Evolutionary conservation across 1,140 invertebrate species (phyloP).

Genomic region (Contarinia nasturtii): DNA sequence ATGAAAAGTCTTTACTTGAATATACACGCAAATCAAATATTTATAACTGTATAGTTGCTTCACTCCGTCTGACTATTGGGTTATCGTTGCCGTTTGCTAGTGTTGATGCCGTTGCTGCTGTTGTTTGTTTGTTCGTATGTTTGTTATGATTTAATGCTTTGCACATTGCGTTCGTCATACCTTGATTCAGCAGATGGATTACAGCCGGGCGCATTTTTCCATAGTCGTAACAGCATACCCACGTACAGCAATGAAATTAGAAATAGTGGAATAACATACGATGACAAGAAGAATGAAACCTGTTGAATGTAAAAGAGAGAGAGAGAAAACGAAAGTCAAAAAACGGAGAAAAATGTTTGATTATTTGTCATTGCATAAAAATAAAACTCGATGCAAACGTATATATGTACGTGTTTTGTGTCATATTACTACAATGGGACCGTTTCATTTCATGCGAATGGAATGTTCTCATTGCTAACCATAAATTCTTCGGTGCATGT

Average conservation of each 20-base stretch:
- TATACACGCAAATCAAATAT: no score
- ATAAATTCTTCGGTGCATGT: not conserved
- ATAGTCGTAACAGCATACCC: slow-evolving; percentile 72
- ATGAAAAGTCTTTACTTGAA: no score
- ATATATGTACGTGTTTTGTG: not conserved
- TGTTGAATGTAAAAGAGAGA: slow-evolving; percentile 20
- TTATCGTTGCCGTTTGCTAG: no score
- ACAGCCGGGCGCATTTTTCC: slow-evolving; percentile 62
- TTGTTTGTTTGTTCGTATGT: not conserved
- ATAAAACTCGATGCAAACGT: no score
- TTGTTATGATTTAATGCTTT: not conserved
- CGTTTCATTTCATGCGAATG: not conserved
- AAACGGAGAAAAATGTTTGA: no score
- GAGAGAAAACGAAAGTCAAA: no score
- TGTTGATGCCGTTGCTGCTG: not conserved
- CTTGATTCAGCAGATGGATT: slow-evolving; percentile 36
- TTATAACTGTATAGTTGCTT: no score
- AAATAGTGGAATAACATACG: slow-evolving; percentile 67
- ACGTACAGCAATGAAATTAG: slow-evolving; percentile 80
- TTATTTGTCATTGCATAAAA: no score
- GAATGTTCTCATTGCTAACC: no score
- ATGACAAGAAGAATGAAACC: slow-evolving; percentile 65
- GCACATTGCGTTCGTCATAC: slow-evolving; percentile 8
- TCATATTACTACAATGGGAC: not conserved
- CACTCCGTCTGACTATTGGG: not conserved